Conservation (phyloP, 2,888 invertebrate genomes). For the Tridacna gigas region DNA sequence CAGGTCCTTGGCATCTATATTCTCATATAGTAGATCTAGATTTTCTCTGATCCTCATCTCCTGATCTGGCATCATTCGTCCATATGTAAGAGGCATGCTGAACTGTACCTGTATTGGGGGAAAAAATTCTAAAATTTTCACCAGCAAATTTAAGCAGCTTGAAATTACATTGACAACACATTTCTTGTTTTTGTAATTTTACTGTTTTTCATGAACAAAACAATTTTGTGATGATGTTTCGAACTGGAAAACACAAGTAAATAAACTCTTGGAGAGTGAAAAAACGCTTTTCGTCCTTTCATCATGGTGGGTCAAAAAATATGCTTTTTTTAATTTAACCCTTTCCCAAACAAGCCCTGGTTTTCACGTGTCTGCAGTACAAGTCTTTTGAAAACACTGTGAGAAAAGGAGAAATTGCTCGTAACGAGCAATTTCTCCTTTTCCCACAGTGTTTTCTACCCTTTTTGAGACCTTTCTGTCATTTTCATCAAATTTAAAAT, state of each 20-base stretch:
- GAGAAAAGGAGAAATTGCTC: background rate
- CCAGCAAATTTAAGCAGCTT: background rate
- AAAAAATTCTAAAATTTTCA: background rate
- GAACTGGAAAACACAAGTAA: too few relatives aligned
- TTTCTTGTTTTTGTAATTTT: too few relatives aligned
- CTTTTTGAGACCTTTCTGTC: background rate
- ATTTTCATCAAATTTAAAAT: too few relatives aligned
- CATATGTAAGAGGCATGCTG: slow-evolving; percentile 54
- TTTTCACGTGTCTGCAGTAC: background rate
- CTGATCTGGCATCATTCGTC: slow-evolving; percentile 51
- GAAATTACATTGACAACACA: too few relatives aligned
- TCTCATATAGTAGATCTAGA: slow-evolving; percentile 34
- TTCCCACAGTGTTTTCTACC: background rate
- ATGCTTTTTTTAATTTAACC: background rate
- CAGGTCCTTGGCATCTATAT: slow-evolving; percentile 62
- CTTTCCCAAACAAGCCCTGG: background rate
- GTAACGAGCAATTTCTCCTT: slow-evolving; percentile 6
- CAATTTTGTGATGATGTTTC: too few relatives aligned
- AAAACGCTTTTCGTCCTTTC: too few relatives aligned
- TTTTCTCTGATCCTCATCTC: slow-evolving; percentile 50
- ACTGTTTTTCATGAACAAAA: too few relatives aligned
- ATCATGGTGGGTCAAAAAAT: too few relatives aligned
- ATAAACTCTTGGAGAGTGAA: too few relatives aligned
- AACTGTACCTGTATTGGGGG: background rate
- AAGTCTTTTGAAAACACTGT: background rate